Conservation (phyloP, 2,797 vertebrate species). For the Notolepis coatsorum region DNA sequence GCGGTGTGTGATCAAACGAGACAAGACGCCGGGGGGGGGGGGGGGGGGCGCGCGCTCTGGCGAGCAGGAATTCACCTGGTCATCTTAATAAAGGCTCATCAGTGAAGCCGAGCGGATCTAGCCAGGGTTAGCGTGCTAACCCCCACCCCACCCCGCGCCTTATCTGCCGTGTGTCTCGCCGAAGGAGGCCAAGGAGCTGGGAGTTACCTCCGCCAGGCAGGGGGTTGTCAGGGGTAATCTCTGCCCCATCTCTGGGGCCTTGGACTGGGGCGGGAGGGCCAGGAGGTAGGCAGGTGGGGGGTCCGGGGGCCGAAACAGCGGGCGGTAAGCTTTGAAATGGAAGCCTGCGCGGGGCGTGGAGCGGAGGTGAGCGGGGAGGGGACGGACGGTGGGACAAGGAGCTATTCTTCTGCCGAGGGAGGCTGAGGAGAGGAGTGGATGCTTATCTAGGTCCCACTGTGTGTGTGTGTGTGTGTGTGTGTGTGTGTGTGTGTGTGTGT, state of each 20-base stretch:
- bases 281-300: constrained; percentile 10
- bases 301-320: constrained; percentile 48
- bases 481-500: background rate
- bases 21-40: too few species aligned
- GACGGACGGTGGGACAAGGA: constrained; percentile 59
- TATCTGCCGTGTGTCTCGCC: constrained; percentile 1
- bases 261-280: constrained; percentile 48
- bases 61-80: constrained; percentile 76
- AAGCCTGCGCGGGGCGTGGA: constrained; percentile 63
- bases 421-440: constrained; percentile 43
- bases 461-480: background rate
- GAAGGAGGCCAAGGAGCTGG: background rate
- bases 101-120: constrained; percentile 55
- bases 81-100: constrained; percentile 78
- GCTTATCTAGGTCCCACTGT: constrained; percentile 65
- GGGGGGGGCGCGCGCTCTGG: constrained; percentile 27
- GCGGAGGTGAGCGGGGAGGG: constrained; percentile 59
- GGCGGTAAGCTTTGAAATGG: constrained; percentile 76
- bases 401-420: constrained; percentile 66
- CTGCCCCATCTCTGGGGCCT: constrained; percentile 52
- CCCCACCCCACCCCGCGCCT: constrained; percentile 25
- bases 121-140: constrained; percentile 16
- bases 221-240: constrained; percentile 45
- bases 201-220: constrained; percentile 7
- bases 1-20: constrained; percentile 66